A percentile compares a stretch with the other conserved stretches of the same genome.
phyloP scores from a whole-genome alignment of 2,113 vertebrate species.

The Tragelaphus imberbis region DNA sequence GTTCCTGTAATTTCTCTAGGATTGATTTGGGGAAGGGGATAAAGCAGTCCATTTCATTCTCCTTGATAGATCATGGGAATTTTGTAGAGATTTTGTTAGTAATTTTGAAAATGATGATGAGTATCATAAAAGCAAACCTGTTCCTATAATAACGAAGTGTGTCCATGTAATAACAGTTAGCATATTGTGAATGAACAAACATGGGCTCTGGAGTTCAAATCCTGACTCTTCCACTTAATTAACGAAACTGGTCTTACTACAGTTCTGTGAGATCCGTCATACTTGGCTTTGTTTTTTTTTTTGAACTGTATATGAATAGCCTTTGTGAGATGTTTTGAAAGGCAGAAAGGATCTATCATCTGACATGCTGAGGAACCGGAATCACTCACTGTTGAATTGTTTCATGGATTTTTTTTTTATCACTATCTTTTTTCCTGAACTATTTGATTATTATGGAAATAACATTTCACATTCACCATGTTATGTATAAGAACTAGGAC shows the following conservation, averaged over 20 bases:
- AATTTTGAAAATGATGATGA: neutral
- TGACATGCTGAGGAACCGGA: neutral
- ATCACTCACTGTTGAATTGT: constrained; percentile 14
- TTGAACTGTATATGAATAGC: neutral
- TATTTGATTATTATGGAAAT: neutral
- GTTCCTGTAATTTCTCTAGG: neutral
- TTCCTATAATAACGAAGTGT: neutral
- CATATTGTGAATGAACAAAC: constrained; percentile 9
- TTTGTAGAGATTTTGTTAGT: constrained; percentile 5
- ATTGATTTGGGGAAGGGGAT: neutral
- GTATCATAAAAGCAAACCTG: neutral
- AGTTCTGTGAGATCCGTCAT: neutral
- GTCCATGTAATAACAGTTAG: neutral
- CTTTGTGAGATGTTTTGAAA: constrained; percentile 16
- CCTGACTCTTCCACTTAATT: constrained; percentile 26
- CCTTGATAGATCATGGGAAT: neutral
- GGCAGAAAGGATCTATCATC: neutral
- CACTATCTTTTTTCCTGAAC: neutral
- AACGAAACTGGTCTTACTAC: neutral
- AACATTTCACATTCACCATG: neutral
- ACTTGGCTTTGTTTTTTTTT: neutral
- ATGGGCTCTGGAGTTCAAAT: constrained; percentile 46
- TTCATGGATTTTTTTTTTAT: neutral
- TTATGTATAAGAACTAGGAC: neutral
- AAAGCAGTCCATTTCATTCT: neutral